Conservation (phyloP, 37 sponge, comb jelly and placozoan genomes). For the Chondrosia reniformis region DNA sequence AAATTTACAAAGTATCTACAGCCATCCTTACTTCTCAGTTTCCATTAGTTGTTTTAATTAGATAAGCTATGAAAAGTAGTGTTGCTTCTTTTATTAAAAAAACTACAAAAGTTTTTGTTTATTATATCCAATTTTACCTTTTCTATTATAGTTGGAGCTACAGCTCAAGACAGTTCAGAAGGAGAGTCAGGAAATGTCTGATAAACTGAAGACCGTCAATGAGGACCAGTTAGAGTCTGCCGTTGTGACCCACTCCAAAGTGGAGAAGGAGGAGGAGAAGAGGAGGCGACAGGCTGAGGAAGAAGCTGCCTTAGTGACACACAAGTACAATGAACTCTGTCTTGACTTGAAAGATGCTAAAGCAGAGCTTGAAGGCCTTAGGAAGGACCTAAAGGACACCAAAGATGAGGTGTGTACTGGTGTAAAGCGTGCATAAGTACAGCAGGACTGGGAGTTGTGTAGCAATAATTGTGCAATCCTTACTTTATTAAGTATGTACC, state of each 20-base stretch:
- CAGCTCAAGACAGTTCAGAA: constrained; percentile 33
- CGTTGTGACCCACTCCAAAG: neutral
- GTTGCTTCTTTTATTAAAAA: no score
- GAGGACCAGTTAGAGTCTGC: neutral
- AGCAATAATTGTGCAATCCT: no score
- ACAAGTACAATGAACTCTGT: constrained; percentile 34
- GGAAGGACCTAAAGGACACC: constrained; percentile 12
- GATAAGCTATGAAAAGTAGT: no score
- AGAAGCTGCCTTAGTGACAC: constrained; percentile 31
- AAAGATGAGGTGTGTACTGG: constrained; percentile 17
- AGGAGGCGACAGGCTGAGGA: constrained; percentile 30
- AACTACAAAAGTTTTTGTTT: no score
- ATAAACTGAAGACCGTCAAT: neutral
- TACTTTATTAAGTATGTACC: no score
- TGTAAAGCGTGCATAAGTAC: constrained; percentile 15
- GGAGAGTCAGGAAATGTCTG: constrained; percentile 23
- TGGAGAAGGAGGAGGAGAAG: constrained; percentile 29
- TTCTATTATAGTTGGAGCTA: constrained; percentile 17
- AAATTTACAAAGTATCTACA: no score
- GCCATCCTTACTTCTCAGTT: no score
- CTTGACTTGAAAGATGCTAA: constrained; percentile 60
- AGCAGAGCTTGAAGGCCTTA: constrained; percentile 12
- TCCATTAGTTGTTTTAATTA: no score
- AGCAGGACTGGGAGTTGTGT: neutral
- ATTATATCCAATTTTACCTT: no score